Percentiles rank a stretch among this genome's conserved stretches.
phyloP scores from a whole-genome alignment of 2,888 invertebrate genomes.

The Caenorhabditis sp. region DNA sequence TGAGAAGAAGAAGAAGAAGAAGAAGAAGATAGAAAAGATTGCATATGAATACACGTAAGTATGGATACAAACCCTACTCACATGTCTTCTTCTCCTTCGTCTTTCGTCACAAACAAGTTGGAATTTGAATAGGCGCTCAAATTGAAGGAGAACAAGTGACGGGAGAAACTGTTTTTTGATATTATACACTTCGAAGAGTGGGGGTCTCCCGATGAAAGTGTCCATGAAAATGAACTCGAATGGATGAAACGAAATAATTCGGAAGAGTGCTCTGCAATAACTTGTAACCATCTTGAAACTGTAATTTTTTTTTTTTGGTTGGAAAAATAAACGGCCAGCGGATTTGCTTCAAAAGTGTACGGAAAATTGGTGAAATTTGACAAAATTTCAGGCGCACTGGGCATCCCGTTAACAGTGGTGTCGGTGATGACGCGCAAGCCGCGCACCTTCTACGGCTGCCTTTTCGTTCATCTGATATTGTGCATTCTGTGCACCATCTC shows the following conservation, averaged over 20 bases:
- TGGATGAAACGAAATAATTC: no score
- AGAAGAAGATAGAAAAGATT: slow-evolving; percentile 5
- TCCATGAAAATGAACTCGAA: no score
- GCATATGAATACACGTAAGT: slow-evolving; percentile 1
- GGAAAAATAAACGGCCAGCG: no score
- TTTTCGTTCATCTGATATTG: slow-evolving; percentile 75
- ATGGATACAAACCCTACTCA: slow-evolving; percentile 17
- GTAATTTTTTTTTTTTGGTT: no score
- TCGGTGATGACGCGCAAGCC: slow-evolving; percentile 73
- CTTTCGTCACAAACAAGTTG: background rate
- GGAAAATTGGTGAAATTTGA: background rate
- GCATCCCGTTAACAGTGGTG: slow-evolving; percentile 77
- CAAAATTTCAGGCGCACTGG: slow-evolving; percentile 67
- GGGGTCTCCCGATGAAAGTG: no score
- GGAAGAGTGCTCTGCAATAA: no score
- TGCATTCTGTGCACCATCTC: slow-evolving; percentile 78
- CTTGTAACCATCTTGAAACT: no score
- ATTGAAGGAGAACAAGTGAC: no score
- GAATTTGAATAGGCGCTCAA: slow-evolving; percentile 4
- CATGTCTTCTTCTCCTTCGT: slow-evolving; percentile 5
- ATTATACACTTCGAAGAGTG: background rate
- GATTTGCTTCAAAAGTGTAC: no score
- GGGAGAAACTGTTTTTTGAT: no score
- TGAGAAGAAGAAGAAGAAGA: slow-evolving; percentile 5
- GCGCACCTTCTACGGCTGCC: slow-evolving; percentile 69